Evolutionary conservation across 2,888 invertebrate genomes (phyloP).

Genomic region (Tachina fera): DNA sequence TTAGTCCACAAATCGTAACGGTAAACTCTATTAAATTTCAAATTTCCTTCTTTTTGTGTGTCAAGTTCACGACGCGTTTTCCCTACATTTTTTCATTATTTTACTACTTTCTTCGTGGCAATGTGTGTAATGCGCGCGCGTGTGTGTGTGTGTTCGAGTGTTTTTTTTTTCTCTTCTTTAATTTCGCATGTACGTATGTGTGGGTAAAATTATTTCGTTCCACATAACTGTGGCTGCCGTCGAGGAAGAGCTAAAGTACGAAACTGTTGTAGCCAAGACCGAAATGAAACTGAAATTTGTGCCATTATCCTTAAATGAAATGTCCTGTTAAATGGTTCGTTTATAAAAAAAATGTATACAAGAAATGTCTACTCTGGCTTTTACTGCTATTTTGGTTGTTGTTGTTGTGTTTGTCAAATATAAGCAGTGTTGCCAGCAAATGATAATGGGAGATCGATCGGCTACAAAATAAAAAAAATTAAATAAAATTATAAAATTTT

Average conservation of each 20-base stretch:
- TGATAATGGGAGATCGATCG: too few relatives aligned
- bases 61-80: conserved; percentile 69
- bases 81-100: conserved; percentile 35
- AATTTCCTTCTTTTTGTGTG: conserved; percentile 66
- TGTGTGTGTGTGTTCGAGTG: neutral
- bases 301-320: conserved; percentile 69
- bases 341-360: conserved; percentile 60
- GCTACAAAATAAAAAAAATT: too few relatives aligned
- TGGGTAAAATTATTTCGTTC: conserved; percentile 45
- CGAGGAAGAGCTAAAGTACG: conserved; percentile 12
- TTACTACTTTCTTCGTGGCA: conserved; percentile 22
- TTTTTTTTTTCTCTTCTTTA: neutral
- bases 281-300: conserved; percentile 72
- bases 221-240: conserved; percentile 51
- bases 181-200: neutral
- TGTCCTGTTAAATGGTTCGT: conserved; percentile 65
- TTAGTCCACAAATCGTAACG: conserved; percentile 62
- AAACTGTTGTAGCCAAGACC: conserved; percentile 67
- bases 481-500: too few relatives aligned
- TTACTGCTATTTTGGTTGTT: conserved; percentile 44
- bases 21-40: conserved; percentile 54
- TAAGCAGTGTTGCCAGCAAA: too few relatives aligned
- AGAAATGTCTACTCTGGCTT: conserved; percentile 44
- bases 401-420: conserved; percentile 8
- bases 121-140: neutral